Evolutionary conservation across 2,113 vertebrate species (phyloP), one percentile per base, ranked within the genome.

Genomic region (Steatornis caripensis): DNA sequence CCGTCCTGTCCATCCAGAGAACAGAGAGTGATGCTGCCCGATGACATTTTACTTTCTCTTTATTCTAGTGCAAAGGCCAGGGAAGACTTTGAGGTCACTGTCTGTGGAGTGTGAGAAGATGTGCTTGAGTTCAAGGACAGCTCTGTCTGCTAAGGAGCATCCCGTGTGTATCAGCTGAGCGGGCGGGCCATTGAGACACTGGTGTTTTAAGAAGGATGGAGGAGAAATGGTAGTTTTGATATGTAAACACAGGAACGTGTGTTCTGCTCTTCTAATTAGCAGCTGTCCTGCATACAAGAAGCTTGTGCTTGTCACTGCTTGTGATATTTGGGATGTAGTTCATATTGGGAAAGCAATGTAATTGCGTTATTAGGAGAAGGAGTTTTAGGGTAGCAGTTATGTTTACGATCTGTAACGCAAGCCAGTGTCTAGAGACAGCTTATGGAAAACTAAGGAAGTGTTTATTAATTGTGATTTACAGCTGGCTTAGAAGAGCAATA

Each of bases 401-500:
- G 1, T 87, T 91, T 55, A 82, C 53, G 54, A 64, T 45, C 61
- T 82, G 37, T 82, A 82, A 60, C 0, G 0, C 45, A 70, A 61
- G 76, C 34, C 49, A 55, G 29, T 61, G 79, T 54, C 79, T 84
- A 69, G 45, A 92, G 49, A 55, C 24, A 65, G 84, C 30, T 86
- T 58, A 49, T 43, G 32, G 41, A 84, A 96, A 90, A 39, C 29
- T 88, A 39, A 58, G 32, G 12, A 64, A 72, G 32, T 75, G 21
- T 87, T 96, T 84, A 68, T 82, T 75, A 79, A 39, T 34, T 49
- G 85, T 43, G 53, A 60, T 54, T 76, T 88, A 60, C 36, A 57
- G 37, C 45, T 65, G 57, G 15, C 22, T 90, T 90, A 69, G 49
- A 62, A 81, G 69, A 92, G 55, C 37, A 55, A 5, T 60, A 68